Base-by-base conservation (phyloP, 2,113 vertebrate species). In the Platanista minor region DNA sequence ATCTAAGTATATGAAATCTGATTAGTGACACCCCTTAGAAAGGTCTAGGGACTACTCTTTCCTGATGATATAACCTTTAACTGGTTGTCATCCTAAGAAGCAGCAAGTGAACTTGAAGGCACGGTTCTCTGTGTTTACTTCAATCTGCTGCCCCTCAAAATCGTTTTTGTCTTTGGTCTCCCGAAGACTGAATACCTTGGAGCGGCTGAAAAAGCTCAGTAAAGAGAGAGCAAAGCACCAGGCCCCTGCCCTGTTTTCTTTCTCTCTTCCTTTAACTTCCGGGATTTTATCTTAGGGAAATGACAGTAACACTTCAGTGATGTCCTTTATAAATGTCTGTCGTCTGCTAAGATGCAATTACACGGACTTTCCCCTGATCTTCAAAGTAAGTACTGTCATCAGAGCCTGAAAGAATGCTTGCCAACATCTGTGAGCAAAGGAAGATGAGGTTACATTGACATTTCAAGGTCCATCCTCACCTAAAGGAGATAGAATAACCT, bases 401-500 rank as follows among this genome's bases (percentile, higher is more conserved):
- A 93, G 96, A 95, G 95, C 74, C 89, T 87, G 39, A 71, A 75
- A 64, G 91, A 91, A 91, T 33, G 54, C 62, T 75, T 98, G 97
- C 95, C 93, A 91, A 98, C 86, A 84, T 87, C 94, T 49, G 83
- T 39, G 64, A 91, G 95, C 95, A 89, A 86, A 83, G 78, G 82
- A 95, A 95, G 97, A 95, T 97, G 91, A 96, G 75, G 94, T 96
- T 93, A 95, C 97, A 86, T 12, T 96, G 97, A 97, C 97, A 97
- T 97, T 98, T 98, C 96, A 98, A 97, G 89, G 97, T 96, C 91
- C 93, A 80, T 97, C 89, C 91, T 94, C 61, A 72, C 43, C 20
- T 17, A 90, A 88, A 87, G 94, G 82, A 86, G 96, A 96, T 88
- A 29, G 4, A 75, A 90, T 96, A 84, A 94, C 96, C 78, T 67